phyloP scores from a whole-genome alignment of 2,888 invertebrate genomes.

The Callosobruchus maculatus region DNA sequence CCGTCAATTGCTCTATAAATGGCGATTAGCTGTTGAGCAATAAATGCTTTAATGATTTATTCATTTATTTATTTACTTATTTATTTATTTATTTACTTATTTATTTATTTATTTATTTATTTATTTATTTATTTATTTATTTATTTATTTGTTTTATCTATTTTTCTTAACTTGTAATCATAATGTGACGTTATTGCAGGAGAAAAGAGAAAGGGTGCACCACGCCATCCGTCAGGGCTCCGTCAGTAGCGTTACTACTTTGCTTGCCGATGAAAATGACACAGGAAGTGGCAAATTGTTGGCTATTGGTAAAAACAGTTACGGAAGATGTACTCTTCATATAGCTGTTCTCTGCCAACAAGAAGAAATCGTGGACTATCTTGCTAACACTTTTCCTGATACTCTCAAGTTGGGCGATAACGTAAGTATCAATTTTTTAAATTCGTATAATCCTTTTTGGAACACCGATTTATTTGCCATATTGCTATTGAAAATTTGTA shows the following conservation, averaged over 20 bases:
- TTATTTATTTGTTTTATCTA: too few relatives aligned
- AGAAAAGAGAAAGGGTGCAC: conserved; percentile 74
- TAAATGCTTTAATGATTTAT: too few relatives aligned
- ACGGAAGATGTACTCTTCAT: conserved; percentile 77
- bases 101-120: too few relatives aligned
- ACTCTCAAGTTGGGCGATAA: conserved; percentile 78
- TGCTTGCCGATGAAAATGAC: conserved; percentile 53
- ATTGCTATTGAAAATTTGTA: too few relatives aligned
- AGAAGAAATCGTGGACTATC: conserved; percentile 73
- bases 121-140: too few relatives aligned
- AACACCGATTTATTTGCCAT: too few relatives aligned
- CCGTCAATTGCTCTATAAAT: too few relatives aligned
- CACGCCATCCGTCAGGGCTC: conserved; percentile 67
- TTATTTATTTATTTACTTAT: too few relatives aligned
- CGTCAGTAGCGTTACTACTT: conserved; percentile 55
- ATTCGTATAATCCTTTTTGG: too few relatives aligned
- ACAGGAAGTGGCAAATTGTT: conserved; percentile 54
- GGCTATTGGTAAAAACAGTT: conserved; percentile 62
- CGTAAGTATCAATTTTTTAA: conserved; percentile 67
- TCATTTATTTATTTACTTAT: too few relatives aligned
- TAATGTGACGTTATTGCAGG: conserved; percentile 49
- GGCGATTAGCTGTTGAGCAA: too few relatives aligned
- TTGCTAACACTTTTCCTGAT: conserved; percentile 70
- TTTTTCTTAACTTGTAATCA: neutral
- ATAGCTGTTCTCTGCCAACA: conserved; percentile 82